These are phyloP conservation scores for Melopsittacus undulatus DNA, from an alignment of 2,797 vertebrate genomes.

Conservation along the genomic window DNA sequence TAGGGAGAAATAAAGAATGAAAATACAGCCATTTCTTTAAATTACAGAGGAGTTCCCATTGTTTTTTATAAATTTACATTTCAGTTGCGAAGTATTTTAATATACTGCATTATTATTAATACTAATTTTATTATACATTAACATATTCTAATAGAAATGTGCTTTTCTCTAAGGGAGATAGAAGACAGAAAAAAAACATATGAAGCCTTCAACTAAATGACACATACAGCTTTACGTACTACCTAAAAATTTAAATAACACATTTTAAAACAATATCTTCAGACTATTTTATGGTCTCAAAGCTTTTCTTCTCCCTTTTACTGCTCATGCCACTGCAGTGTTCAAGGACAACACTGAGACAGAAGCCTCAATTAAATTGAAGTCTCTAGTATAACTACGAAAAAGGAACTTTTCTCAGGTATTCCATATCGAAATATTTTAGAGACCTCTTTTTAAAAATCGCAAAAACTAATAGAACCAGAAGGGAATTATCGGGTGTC, in stretches of 20 bases:
- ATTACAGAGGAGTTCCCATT: neutral
- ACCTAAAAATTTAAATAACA: neutral
- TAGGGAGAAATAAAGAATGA: neutral
- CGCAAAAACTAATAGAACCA: neutral
- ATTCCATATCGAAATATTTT: neutral
- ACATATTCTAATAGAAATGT: neutral
- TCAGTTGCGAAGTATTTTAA: neutral
- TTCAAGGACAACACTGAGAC: neutral
- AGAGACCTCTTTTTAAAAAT: neutral
- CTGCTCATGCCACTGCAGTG: too few relatives aligned
- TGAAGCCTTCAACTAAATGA: neutral
- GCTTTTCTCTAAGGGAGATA: neutral
- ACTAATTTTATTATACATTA: neutral
- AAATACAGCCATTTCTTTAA: neutral
- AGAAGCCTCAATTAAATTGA: neutral
- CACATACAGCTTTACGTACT: neutral
- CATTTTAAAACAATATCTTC: neutral
- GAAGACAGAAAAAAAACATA: neutral
- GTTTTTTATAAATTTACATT: neutral
- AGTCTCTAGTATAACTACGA: neutral
- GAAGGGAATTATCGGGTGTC: neutral
- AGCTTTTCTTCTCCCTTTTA: neutral
- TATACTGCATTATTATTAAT: neutral
- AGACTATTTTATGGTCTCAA: neutral
- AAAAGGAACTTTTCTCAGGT: neutral